Conservation (phyloP, 2,888 invertebrate species). For the Sipha maydis region DNA sequence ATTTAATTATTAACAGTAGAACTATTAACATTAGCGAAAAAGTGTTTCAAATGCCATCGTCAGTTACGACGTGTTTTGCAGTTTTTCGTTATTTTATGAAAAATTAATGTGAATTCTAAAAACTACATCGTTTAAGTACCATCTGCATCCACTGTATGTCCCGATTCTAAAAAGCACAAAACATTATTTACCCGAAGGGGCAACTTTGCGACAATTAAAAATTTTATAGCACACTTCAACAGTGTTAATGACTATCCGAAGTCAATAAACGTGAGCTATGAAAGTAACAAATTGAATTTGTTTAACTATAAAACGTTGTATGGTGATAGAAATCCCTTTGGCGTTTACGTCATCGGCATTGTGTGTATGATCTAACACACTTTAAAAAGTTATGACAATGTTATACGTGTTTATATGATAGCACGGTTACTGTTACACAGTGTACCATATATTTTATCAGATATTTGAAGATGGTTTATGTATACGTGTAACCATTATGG, state of each 20-base stretch:
- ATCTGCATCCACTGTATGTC: no score
- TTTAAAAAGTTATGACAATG: neutral
- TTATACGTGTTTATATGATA: neutral
- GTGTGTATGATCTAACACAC: neutral
- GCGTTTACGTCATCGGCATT: neutral
- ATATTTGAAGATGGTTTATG: neutral
- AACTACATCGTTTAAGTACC: no score
- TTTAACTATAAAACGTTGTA: neutral
- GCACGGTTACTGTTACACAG: no score
- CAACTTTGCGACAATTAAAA: neutral
- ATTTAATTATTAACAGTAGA: no score
- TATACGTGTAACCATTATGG: neutral
- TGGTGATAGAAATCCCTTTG: neutral
- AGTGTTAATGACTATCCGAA: neutral
- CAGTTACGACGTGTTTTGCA: no score
- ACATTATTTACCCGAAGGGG: neutral
- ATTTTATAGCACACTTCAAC: neutral
- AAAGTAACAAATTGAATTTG: neutral
- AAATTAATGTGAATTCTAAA: no score
- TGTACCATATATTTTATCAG: neutral
- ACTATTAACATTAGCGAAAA: no score
- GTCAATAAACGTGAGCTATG: neutral
- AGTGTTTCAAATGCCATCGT: no score
- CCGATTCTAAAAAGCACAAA: no score
- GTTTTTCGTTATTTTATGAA: no score